Conservation (phyloP, 2,888 invertebrate genomes). For the Chironomus riparius region DNA sequence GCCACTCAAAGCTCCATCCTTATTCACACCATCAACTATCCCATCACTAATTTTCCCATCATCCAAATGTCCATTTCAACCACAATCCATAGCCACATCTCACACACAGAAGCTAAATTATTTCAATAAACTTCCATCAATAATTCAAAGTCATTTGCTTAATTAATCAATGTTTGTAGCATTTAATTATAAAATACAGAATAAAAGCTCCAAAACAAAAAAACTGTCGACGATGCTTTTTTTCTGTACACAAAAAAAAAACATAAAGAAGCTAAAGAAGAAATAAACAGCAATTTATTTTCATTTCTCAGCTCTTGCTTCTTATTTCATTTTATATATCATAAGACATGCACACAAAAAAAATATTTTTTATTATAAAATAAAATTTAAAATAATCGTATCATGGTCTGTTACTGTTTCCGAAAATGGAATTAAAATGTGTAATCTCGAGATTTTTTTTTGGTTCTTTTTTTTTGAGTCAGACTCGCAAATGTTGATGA, state of each 20-base stretch:
- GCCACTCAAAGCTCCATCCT: too few species aligned
- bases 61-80: too few species aligned
- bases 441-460: neutral
- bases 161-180: neutral
- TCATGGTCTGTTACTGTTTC: neutral
- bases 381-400: neutral
- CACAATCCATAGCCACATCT: too few species aligned
- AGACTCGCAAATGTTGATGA: too few species aligned
- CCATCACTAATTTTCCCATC: too few species aligned
- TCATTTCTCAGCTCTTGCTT: neutral
- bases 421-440: conserved; percentile 19
- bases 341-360: neutral
- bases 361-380: too few species aligned
- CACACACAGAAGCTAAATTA: too few species aligned
- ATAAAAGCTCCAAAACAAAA: neutral
- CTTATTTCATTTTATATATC: neutral
- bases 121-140: neutral
- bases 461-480: neutral
- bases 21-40: too few species aligned
- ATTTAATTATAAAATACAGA: neutral
- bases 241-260: too few species aligned
- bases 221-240: too few species aligned
- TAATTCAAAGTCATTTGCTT: neutral
- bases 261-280: neutral
- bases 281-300: neutral